A percentile compares a stretch with the other conserved stretches of the same genome.
phyloP scores from a whole-genome alignment of 2,888 invertebrate genomes.

The Cinara cedri region DNA sequence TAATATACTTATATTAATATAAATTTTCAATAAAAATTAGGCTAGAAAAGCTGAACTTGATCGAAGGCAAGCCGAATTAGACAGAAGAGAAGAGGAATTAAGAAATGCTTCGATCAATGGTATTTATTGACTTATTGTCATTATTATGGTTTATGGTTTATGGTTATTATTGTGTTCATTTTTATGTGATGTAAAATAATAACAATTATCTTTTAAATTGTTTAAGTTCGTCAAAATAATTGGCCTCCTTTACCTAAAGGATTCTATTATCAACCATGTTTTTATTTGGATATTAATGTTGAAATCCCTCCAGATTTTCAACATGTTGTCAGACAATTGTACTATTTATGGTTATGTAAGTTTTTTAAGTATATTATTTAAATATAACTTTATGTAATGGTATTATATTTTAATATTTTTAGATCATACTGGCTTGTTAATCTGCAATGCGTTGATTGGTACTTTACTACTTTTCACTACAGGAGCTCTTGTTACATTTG shows the following conservation, averaged over 20 bases:
- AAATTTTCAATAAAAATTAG: neutral
- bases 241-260: constrained; percentile 97
- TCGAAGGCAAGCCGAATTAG: constrained; percentile 86
- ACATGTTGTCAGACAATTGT: constrained; percentile 90
- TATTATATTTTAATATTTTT: constrained; percentile 63
- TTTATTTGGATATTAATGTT: constrained; percentile 98
- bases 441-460: constrained; percentile 85
- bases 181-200: constrained; percentile 5
- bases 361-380: constrained; percentile 61
- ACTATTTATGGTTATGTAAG: constrained; percentile 97
- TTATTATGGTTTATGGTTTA: neutral
- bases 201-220: constrained; percentile 52
- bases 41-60: constrained; percentile 85
- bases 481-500: constrained; percentile 75
- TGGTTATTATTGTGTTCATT: neutral
- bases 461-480: constrained; percentile 75
- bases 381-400: neutral
- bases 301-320: constrained; percentile 99
- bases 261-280: constrained; percentile 95
- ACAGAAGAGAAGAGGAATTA: constrained; percentile 86
- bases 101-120: constrained; percentile 67
- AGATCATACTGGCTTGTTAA: constrained; percentile 88
- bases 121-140: constrained; percentile 59
- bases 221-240: constrained; percentile 81
- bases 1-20: neutral